Percentiles rank a stretch among this genome's conserved stretches.
phyloP scores from a whole-genome alignment of 2,113 vertebrate genomes.

The Myrmophylax atrothorax region DNA sequence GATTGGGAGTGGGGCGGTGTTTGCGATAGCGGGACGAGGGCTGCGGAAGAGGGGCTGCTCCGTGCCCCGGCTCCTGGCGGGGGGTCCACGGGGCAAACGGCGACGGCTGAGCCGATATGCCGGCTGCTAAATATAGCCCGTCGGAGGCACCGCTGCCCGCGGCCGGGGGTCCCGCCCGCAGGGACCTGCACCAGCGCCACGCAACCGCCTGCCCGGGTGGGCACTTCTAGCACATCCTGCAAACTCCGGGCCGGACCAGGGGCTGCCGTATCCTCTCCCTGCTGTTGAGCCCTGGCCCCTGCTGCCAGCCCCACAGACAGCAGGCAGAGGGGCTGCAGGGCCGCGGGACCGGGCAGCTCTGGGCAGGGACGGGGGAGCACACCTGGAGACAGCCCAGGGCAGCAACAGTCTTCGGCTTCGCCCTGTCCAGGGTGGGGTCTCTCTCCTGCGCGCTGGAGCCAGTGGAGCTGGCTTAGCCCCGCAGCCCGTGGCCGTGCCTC shows the following conservation, averaged over 20 bases:
- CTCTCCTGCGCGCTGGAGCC: background rate
- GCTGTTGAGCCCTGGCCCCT: background rate
- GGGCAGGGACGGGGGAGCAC: fast-evolving
- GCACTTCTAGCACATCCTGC: background rate
- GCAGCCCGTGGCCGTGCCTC: fast-evolving
- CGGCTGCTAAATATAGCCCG: background rate
- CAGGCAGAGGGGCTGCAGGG: background rate
- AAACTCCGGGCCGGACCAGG: background rate
- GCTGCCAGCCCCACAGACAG: background rate
- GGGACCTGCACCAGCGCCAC: background rate
- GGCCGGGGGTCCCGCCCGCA: background rate
- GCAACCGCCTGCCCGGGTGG: background rate
- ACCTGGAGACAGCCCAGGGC: background rate
- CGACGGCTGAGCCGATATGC: background rate
- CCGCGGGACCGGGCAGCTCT: background rate
- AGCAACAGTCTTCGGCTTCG: background rate
- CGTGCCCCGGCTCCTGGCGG: background rate
- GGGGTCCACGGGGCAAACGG: background rate
- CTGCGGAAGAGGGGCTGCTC: background rate
- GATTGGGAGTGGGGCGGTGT: background rate
- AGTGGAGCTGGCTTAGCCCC: background rate
- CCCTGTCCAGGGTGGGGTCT: background rate
- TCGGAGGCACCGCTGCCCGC: background rate
- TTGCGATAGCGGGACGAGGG: background rate
- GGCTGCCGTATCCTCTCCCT: background rate